phyloP scores from a whole-genome alignment of 2,888 invertebrate species.

The Rotaria sp. region DNA sequence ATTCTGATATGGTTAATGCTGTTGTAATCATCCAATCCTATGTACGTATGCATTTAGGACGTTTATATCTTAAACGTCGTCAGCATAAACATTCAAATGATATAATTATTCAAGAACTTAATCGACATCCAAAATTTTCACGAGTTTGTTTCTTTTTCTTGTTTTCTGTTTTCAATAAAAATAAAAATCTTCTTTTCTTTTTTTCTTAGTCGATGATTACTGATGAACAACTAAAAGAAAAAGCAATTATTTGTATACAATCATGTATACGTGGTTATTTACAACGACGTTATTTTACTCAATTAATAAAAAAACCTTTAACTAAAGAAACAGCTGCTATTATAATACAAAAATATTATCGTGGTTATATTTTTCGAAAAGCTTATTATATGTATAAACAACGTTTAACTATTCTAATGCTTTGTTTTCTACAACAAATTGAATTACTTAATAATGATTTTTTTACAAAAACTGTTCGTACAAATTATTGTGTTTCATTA shows the following conservation, averaged over 20 bases:
- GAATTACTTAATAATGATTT: conserved; percentile 35
- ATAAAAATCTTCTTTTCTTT: neutral
- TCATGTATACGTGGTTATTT: conserved; percentile 37
- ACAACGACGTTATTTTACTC: neutral
- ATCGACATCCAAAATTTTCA: conserved; percentile 25
- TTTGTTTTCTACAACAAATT: conserved; percentile 38
- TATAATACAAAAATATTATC: conserved; percentile 36
- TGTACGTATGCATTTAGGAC: conserved; percentile 66
- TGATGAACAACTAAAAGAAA: neutral
- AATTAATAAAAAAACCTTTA: neutral
- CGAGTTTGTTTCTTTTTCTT: neutral
- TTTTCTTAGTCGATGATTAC: neutral
- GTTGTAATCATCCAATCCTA: conserved; percentile 68
- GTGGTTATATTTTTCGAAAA: conserved; percentile 32
- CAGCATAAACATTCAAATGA: conserved; percentile 2
- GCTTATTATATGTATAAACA: conserved; percentile 17
- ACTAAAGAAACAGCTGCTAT: neutral
- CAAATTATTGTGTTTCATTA: conserved; percentile 21
- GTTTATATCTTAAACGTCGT: conserved; percentile 59
- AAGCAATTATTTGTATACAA: conserved; percentile 30
- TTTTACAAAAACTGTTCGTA: conserved; percentile 31
- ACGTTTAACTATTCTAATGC: conserved; percentile 29
- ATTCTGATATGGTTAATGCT: conserved; percentile 66
- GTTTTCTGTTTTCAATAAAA: neutral
- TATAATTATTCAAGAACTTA: conserved; percentile 60